Percentiles rank a stretch among this genome's conserved stretches.
phyloP scores from a whole-genome alignment of 2,888 invertebrate species.

The Pheosia gnoma region DNA sequence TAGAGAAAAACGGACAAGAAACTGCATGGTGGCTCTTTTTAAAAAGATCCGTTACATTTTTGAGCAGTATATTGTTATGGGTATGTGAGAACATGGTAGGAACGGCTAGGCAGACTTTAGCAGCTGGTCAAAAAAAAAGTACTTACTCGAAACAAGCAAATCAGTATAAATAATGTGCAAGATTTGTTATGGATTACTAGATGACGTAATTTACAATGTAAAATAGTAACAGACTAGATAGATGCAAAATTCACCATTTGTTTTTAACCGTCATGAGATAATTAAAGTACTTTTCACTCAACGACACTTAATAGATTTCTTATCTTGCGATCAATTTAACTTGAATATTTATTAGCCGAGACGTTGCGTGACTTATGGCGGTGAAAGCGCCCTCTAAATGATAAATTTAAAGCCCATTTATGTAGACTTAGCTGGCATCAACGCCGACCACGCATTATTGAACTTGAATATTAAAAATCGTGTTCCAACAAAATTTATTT shows the following conservation, averaged over 20 bases:
- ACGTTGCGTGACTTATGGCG: constrained; percentile 67
- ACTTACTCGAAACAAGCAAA: too few relatives aligned
- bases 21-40: too few relatives aligned
- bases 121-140: too few relatives aligned
- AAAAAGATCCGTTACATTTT: too few relatives aligned
- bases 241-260: background rate
- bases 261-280: constrained; percentile 5
- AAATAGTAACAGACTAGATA: background rate
- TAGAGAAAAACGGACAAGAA: too few relatives aligned
- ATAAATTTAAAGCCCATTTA: constrained; percentile 65
- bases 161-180: too few relatives aligned
- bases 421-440: constrained; percentile 49
- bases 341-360: constrained; percentile 48
- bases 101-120: too few relatives aligned
- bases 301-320: constrained; percentile 32
- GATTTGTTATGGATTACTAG: background rate
- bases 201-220: background rate
- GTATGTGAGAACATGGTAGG: too few relatives aligned
- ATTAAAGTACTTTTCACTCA: constrained; percentile 15
- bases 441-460: constrained; percentile 49
- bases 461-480: constrained; percentile 62
- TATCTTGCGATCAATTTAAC: constrained; percentile 42
- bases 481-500: constrained; percentile 61
- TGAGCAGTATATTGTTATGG: too few relatives aligned
- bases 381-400: constrained; percentile 69